Conservation (phyloP, 1,140 invertebrate genomes). For the Delia radicum region DNA sequence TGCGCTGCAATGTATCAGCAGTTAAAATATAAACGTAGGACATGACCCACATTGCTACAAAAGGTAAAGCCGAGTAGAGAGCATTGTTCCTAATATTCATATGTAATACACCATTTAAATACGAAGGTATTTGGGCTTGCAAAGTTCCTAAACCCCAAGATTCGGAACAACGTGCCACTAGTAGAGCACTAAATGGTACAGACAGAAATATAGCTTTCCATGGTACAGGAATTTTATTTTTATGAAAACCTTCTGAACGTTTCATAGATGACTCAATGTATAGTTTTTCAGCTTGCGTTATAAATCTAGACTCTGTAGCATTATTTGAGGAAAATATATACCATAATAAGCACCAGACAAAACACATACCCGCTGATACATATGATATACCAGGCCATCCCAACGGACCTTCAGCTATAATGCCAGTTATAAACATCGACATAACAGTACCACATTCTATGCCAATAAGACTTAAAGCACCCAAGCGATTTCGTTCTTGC, state of each 20-base stretch:
- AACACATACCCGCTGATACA: conserved; percentile 65
- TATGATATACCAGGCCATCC: conserved; percentile 84
- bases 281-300: conserved; percentile 62
- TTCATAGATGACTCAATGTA: conserved; percentile 63
- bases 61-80: conserved; percentile 74
- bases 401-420: conserved; percentile 62
- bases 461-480: conserved; percentile 66
- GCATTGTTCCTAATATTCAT: conserved; percentile 78
- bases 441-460: conserved; percentile 74
- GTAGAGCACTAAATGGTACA: conserved; percentile 78
- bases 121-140: conserved; percentile 87
- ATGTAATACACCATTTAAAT: conserved; percentile 78
- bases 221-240: conserved; percentile 58
- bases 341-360: conserved; percentile 66
- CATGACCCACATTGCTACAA: conserved; percentile 70
- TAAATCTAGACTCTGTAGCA: conserved; percentile 64
- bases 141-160: conserved; percentile 94
- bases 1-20: conserved; percentile 63
- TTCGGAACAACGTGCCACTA: conserved; percentile 81
- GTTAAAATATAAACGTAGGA: conserved; percentile 66
- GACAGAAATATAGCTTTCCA: conserved; percentile 79
- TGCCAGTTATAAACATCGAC: conserved; percentile 67
- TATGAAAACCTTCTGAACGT: conserved; percentile 44
- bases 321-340: conserved; percentile 65
- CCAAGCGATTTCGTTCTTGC: conserved; percentile 62